Base-by-base conservation (phyloP, 2,888 invertebrate species). In the Cheilosia urbana region DNA sequence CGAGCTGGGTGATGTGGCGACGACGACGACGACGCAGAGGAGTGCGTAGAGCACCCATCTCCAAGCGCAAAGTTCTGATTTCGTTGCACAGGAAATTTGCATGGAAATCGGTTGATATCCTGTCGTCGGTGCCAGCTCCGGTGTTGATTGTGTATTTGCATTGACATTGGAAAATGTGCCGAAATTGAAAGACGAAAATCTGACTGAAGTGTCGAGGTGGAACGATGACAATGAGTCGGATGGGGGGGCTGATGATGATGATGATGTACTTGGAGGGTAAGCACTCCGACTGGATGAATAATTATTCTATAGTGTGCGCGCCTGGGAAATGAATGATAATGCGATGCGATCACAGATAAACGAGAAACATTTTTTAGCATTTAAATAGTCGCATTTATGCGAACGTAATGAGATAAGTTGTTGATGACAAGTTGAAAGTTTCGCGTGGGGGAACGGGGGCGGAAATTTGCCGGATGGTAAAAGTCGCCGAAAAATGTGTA, bases 81-180 rank as follows among this genome's bases (percentile, higher is more conserved):
- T 81, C 71, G 66, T 76, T 77, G 81, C 85, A 51, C 51, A 85
- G 85, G 85, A 85, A 85, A 85, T 85, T 85, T 85, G 85, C 85
- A 85, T 85, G 85, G 85, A 85, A 85, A 85, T 85, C 85, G 76
- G 85, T 85, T 85, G 85, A 85, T 85, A 85, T 85, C 85, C 85
- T 85, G 76, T 65, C 62, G 72, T 72, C 72, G 71, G 76, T 49
- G 63, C 47, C 37, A 55, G 58, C 73, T 78, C 68, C 49, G 69
- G 69, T 66, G 81, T 76, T 81, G 85, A 77, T 76, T 81, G 81
- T 77, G 76, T 72, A 81, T 85, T 85, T 77, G 85, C 51, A 51
- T 51, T 45, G 17, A 47, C 71, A 85, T 85, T 81, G 81, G 85
- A 85, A 81, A 81, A 85, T 81, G 13, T 85, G 24, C 55, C 79